These are phyloP conservation scores for Protonemura montana DNA, from an alignment of 2,888 invertebrate genomes.

Conservation along the genomic window DNA sequence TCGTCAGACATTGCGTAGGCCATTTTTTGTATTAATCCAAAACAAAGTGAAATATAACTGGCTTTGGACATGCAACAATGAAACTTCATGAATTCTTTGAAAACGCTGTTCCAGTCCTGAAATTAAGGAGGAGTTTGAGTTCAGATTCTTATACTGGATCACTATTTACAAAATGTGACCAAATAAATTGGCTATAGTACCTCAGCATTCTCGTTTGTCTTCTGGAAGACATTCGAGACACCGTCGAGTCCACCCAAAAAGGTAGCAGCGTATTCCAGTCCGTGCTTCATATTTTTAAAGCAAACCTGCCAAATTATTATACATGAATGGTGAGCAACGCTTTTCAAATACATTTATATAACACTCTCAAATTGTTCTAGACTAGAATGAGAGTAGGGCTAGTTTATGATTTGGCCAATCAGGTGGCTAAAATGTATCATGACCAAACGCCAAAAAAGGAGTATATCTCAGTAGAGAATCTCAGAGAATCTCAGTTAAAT, in stretches of 20 bases:
- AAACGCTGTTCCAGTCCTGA: constrained; percentile 67
- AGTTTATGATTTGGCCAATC: too few species aligned
- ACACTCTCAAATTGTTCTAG: too few species aligned
- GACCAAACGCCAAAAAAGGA: too few species aligned
- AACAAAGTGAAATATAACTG: constrained; percentile 70
- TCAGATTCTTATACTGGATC: too few species aligned
- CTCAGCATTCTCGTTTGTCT: constrained; percentile 32
- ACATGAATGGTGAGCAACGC: too few species aligned
- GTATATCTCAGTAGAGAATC: too few species aligned
- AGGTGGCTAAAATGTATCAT: too few species aligned
- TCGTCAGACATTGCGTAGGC: constrained; percentile 65
- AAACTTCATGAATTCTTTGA: constrained; percentile 71
- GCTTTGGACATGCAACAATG: constrained; percentile 70
- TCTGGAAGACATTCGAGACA: constrained; percentile 40
- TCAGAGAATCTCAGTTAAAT: too few species aligned
- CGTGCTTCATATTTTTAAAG: constrained; percentile 9
- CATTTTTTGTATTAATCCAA: constrained; percentile 70
- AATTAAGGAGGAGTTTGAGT: constrained; percentile 47
- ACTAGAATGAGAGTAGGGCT: too few species aligned
- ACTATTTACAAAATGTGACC: too few species aligned
- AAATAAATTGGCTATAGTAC: not conserved
- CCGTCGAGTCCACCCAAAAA: not conserved
- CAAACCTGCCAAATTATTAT: not conserved
- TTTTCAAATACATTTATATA: too few species aligned
- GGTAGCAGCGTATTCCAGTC: constrained; percentile 19